Evolutionary conservation across 2,888 invertebrate species (phyloP), one percentile per base, ranked within the genome.

Genomic region (Lasioglossum villosulum): DNA sequence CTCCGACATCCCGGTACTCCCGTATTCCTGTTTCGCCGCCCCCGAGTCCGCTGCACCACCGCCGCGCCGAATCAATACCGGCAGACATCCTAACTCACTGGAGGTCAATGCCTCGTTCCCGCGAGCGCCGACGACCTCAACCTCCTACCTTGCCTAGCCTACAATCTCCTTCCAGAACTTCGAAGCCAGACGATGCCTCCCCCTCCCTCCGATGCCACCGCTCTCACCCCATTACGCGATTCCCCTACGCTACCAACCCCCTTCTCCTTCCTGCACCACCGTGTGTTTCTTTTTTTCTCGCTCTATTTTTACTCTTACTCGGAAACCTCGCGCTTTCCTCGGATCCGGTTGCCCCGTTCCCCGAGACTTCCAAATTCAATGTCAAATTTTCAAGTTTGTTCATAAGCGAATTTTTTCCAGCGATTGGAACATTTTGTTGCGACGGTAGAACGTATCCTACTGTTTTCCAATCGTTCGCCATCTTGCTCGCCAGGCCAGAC

Each of bases 41-140:
- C 90, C 91, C 91, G 91, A 89, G 92, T 86, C 90, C 88, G 90
- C 92, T 91, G 93, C 93, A 90, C 91, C 93, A 90, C 91, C 91
- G 90, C 86, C 93, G 94, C 91, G 90, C 86, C 93, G 94, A 95
- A 95, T 96, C 96, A 96, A 95, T 95, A 95, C 95, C 95, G 94
- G 96, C 96, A 96, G 95, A 96, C 96, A 95, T 95, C 95, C 96
- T 95, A 94, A 94, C 95, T 94, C 94, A 93, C 94, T 94, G 92
- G 95, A 95, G 96, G 96, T 96, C 96, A 96, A 96, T 96, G 96
- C 96, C 96, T 96, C 95, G 95, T 95, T 94, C 95, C 95, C 95
- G 95, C 95, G 95, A 95, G 95, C 95, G 95, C 95, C 96, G 95
- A 95, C 96, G 95, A 95, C 94, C 95, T 94, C 95, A 95, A 95